These are phyloP conservation scores for Bufo bufo DNA, from an alignment of 2,113 vertebrate genomes.

Conservation along the genomic window DNA sequence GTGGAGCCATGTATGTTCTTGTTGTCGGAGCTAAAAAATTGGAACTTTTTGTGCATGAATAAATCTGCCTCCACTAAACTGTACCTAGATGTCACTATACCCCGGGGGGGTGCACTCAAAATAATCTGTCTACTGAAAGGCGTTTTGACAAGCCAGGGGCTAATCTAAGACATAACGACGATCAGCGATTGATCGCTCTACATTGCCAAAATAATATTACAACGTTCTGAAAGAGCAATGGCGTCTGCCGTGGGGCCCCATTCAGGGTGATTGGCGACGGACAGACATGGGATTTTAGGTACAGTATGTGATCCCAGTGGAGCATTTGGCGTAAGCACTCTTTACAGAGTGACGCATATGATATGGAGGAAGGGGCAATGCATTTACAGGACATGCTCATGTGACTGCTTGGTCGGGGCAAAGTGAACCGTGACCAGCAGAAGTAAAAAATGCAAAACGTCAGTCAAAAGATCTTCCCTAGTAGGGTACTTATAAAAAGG, in stretches of 20 bases:
- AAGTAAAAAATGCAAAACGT: not conserved
- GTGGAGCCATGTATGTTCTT: constrained; percentile 72
- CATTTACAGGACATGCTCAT: not conserved
- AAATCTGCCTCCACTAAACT: constrained; percentile 45
- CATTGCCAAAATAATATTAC: not conserved
- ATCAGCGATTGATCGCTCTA: not conserved
- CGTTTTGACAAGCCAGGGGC: not conserved
- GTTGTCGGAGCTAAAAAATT: constrained; percentile 72
- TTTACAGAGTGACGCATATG: not conserved
- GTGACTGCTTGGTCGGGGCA: not conserved
- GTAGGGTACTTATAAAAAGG: too few species aligned
- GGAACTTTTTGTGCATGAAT: constrained; percentile 56
- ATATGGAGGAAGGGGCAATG: not conserved
- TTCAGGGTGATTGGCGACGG: not conserved
- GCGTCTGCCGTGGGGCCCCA: too few species aligned
- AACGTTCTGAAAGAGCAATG: not conserved
- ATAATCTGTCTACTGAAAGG: not conserved
- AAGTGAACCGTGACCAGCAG: not conserved
- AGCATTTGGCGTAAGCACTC: not conserved
- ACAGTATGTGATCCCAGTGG: not conserved
- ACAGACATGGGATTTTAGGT: not conserved
- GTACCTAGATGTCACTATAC: constrained; percentile 18
- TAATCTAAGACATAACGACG: not conserved
- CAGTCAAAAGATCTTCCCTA: too few species aligned
- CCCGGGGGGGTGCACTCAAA: constrained; percentile 8